These are phyloP conservation scores for Syndactyla subalaris DNA, from an alignment of 2,797 vertebrate genomes.

Conservation along the genomic window DNA sequence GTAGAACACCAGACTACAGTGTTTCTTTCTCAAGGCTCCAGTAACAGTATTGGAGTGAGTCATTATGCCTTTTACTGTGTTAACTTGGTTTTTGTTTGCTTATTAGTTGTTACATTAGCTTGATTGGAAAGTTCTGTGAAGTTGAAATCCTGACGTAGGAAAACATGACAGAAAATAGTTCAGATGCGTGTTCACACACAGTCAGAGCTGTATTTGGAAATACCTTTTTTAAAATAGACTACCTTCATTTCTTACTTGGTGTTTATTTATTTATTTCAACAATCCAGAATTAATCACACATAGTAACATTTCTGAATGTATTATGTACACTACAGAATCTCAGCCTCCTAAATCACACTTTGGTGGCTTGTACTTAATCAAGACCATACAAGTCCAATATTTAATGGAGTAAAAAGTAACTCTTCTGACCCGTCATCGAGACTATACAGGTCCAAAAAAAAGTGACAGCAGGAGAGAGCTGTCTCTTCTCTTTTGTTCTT, in stretches of 20 bases:
- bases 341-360: neutral
- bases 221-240: neutral
- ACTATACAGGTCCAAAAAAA: neutral
- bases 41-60: slow-evolving; percentile 1
- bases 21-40: neutral
- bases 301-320: slow-evolving; percentile 35
- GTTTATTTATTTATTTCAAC: slow-evolving; percentile 42
- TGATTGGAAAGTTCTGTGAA: neutral
- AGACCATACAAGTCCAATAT: neutral
- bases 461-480: neutral
- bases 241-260: neutral
- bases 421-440: neutral
- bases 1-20: neutral
- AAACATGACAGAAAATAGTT: neutral
- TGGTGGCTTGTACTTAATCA: neutral
- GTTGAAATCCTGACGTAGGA: neutral
- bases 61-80: slow-evolving; percentile 32
- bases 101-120: neutral
- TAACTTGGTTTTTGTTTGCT: neutral
- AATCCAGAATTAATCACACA: neutral
- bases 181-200: neutral
- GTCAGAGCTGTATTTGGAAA: neutral
- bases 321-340: slow-evolving; percentile 42
- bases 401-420: neutral
- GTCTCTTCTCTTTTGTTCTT: neutral